Conservation (phyloP, 2,113 vertebrate genomes). For the Salvelinus namaycush region DNA sequence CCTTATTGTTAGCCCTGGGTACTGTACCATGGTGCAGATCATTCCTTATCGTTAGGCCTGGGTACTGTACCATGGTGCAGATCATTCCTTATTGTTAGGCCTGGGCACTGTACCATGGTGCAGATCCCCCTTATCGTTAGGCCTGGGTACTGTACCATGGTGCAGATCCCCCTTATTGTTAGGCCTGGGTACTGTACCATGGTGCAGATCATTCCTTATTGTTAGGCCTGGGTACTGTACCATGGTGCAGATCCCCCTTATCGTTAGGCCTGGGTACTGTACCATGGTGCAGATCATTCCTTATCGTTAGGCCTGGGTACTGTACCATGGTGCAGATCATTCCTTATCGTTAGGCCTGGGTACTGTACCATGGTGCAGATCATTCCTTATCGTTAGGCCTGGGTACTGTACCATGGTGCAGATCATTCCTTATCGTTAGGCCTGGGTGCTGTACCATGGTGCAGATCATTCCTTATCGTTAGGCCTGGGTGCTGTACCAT, state of each 20-base stretch:
- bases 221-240: background rate
- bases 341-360: too few relatives aligned
- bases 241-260: slow-evolving; percentile 54
- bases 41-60: too few relatives aligned
- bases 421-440: too few relatives aligned
- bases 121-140: too few relatives aligned
- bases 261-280: slow-evolving; percentile 68
- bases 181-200: background rate
- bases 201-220: too few relatives aligned
- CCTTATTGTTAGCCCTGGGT: slow-evolving; percentile 77
- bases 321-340: background rate
- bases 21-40: too few relatives aligned
- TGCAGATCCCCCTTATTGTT: too few relatives aligned
- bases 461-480: too few relatives aligned
- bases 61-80: background rate
- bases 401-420: background rate
- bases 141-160: background rate
- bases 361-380: background rate
- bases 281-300: background rate
- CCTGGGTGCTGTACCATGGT: background rate
- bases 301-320: too few relatives aligned
- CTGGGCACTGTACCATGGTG: background rate
- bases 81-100: slow-evolving; percentile 77
- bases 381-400: too few relatives aligned
- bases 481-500: background rate